Evolutionary conservation across 1,140 invertebrate genomes (phyloP), one percentile per base, ranked within the genome.

Genomic region (Delia radicum): DNA sequence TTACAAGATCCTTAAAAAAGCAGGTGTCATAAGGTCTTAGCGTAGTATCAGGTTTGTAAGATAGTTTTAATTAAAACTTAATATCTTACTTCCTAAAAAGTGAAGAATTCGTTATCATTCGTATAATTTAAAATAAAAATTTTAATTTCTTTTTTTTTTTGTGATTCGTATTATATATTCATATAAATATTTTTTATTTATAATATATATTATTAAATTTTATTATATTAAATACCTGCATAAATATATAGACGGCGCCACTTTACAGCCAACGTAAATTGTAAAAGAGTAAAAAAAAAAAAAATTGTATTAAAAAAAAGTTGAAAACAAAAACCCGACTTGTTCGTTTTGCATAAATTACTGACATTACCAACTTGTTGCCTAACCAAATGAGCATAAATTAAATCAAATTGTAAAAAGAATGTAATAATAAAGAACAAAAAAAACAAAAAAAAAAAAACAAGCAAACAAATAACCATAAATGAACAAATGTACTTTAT

Each of bases 351-450:
- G 65, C 65, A 69, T 69, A 69, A 69, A 69, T 69, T 69, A 69
- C 65, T 69, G 29, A 31, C 65, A 69, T 69, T 33, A 69, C 65
- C n/a, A 69, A 69, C 65, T 69, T 69, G 65, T 69, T 69, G 65
- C 65, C 29, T 69, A n/a, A 33, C n/a, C 65, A 69, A 69, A 69
- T 69, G 29, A 69, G 65, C 65, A 69, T 69, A 69, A 69, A 69
- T 69, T 69, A 69, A 69, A 69, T 33, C 65, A 69, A 69, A 69
- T 18, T 33, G 31, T 33, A 67, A 15, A 31, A 67, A 69, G n/a
- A 33, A 12, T 21, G 6, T 18, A 69, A 24, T 15, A 24, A 24
- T 15, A 69, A 15, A 37, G 65, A 33, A 69, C 8, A 69, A 69
- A 69, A 33, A 21, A 21, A 12, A 63, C 3, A 26, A 27, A 28